Percentiles rank a stretch among this genome's conserved stretches.
These are phyloP conservation scores for Siphamia tubifer DNA, from an alignment of 2,113 vertebrate genomes.

Conservation along the genomic window DNA sequence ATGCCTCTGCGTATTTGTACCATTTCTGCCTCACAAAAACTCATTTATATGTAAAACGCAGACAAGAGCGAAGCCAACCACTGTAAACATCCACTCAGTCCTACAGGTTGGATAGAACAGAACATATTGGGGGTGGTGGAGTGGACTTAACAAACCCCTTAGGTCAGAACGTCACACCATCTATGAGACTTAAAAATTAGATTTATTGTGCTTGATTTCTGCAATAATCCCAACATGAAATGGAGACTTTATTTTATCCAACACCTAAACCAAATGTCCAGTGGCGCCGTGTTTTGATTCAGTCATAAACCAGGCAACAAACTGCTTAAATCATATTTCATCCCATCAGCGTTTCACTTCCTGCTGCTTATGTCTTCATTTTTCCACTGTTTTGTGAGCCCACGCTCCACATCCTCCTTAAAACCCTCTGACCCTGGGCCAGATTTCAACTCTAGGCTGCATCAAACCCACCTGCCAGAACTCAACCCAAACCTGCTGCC, in stretches of 20 bases:
- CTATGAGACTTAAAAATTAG: constrained; percentile 5
- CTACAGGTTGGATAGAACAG: constrained; percentile 20
- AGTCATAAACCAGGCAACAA: no score
- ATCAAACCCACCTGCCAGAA: no score
- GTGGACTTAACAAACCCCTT: constrained; percentile 19
- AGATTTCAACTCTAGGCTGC: no score
- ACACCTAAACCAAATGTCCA: no score
- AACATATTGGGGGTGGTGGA: constrained; percentile 17
- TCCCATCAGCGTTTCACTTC: no score
- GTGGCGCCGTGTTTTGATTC: no score
- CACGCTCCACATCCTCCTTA: no score
- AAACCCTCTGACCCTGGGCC: no score
- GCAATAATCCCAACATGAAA: not conserved
- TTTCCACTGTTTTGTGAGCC: no score
- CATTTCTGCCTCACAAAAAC: not conserved
- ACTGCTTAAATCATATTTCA: no score
- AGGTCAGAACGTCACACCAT: constrained; percentile 14
- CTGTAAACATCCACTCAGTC: not conserved
- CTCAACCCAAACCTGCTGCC: no score
- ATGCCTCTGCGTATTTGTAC: not conserved
- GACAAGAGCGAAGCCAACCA: not conserved
- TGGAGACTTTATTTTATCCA: not conserved
- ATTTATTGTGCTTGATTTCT: not conserved
- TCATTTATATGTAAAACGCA: constrained; percentile 32
- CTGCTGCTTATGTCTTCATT: no score